Base-by-base conservation (phyloP, 2,113 vertebrate species). In the Charadrius vociferus region DNA sequence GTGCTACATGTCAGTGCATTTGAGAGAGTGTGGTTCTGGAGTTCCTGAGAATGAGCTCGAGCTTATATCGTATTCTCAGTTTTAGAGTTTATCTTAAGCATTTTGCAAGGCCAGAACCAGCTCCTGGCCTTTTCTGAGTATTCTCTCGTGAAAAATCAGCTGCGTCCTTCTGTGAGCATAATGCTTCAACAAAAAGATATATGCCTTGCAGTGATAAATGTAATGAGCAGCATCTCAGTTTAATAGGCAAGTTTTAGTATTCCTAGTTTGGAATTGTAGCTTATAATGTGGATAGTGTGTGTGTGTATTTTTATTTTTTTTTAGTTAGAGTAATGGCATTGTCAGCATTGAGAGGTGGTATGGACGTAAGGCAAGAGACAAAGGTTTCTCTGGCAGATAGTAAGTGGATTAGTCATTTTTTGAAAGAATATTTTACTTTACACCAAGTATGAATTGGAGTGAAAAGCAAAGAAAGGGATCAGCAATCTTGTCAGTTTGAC, bases 21-120 rank as follows among this genome's bases (percentile, higher is more conserved):
- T 71, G 67, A 89, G 22, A 63, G 47, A 75, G 59, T 77, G 92
- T 94, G 43, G 34, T 82, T 85, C 29, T 71, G 39, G 79, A 95
- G n/a, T 56, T 90, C 58, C 80, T 89, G 22, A 90, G 66, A 95
- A 82, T 72, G 29, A 91, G 49, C 67, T 67, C 3, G 14, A 67
- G 68, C 68, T 90, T 91, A 22, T 47, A 20, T 39, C 94, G 30
- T 67, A 39, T 43, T 92, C 19, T 66, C 1, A 1, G 39, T 58
- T 93, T 88, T 93, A 74, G 77, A 67, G 52, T 74, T 90, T 96
- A 73, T 93, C 34, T 88, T 90, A 87, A 94, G 49, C 45, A 17
- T 86, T 91, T 88, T 75, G 15, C 5, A 3, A 96, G 59, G 41
- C 32, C 71, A 88, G 43, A 91, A 90, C 36, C 27, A 86, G 30